Base-by-base conservation (phyloP, 1,140 invertebrate species). In the Saxidomus purpurata region DNA sequence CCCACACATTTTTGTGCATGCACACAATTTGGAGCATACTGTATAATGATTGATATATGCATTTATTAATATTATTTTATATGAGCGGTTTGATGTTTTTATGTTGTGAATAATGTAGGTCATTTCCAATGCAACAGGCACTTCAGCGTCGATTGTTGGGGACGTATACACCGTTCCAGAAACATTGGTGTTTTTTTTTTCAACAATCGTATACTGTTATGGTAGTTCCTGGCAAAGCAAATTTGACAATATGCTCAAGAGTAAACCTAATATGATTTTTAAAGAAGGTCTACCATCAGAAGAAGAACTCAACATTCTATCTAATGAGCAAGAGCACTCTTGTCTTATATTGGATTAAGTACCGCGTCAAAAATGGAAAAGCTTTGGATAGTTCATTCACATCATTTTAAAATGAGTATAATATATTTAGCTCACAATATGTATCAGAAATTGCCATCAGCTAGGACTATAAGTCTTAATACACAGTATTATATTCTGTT, bases 361-460 rank as follows among this genome's bases (percentile, higher is more conserved):
- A 49, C 8, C 8, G 47, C 8, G 8, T 11, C 8, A 49, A 49
- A 8, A 49, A 49, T 49, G 47, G 47, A 49, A 49, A 49, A 49
- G 8, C 25, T 61, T n/a, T 61, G 15, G 47, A 40, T 52, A 9
- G 31, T 69, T 22, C 47, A 49, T 1, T 31, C 19, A 22, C 83
- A 86, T 31, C 85, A 87, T 61, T n/a, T 4, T 19, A 59, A 77
- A 4, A 13, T 87, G 31, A 79, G 49, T 36, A 69, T 87, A 0
- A 28, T 87, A 22, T 87, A 74, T 61, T 36, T 87, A 6, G 79
- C 6, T 25, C 85, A 87, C 8, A 77, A 87, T 63, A 31, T 87
- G 71, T 87, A 87, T 38, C 22, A 59, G 1, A 47, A 63, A 25
- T 47, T 19, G 8, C 69, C 69, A 59, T 36, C 19, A 0, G 40